phyloP scores from a whole-genome alignment of 2,888 invertebrate genomes.

The Mythimna albipuncta region DNA sequence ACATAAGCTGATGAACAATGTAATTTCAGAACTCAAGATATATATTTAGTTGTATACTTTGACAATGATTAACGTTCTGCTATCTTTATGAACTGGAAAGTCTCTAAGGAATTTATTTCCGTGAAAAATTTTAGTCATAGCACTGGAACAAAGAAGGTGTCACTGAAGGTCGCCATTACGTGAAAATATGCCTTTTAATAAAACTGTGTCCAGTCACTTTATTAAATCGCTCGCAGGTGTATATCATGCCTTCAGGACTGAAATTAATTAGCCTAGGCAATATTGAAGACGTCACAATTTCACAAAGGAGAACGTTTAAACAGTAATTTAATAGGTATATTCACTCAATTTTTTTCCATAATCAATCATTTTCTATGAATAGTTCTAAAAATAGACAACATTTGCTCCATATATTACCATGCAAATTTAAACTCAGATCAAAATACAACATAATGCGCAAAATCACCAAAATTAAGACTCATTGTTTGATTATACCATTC shows the following conservation, averaged over 20 bases:
- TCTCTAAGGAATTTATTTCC: slow-evolving; percentile 43
- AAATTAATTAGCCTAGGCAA: slow-evolving; percentile 34
- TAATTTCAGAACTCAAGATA: slow-evolving; percentile 55
- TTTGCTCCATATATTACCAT: too few relatives aligned
- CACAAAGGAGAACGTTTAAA: slow-evolving; percentile 19
- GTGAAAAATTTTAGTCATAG: slow-evolving; percentile 43
- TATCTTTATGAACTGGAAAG: slow-evolving; percentile 59
- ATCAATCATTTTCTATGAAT: too few relatives aligned
- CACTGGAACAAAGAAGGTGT: slow-evolving; percentile 38
- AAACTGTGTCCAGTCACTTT: slow-evolving; percentile 46
- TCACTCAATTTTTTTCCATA: not conserved
- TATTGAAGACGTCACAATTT: slow-evolving; percentile 16
- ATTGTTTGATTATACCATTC: slow-evolving; percentile 24
- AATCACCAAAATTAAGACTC: slow-evolving; percentile 10
- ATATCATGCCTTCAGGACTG: slow-evolving; percentile 22
- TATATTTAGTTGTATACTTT: slow-evolving; percentile 57
- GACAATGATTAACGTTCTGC: slow-evolving; percentile 63
- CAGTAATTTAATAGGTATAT: not conserved
- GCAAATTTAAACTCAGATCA: not conserved
- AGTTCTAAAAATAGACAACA: not conserved
- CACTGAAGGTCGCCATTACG: slow-evolving; percentile 33
- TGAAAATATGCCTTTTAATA: slow-evolving; percentile 58
- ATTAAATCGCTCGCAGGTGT: slow-evolving; percentile 39
- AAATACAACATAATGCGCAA: not conserved
- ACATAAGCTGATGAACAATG: slow-evolving; percentile 58